These are phyloP conservation scores for Camarhynchus parvulus DNA, from an alignment of 2,113 vertebrate genomes.

Conservation along the genomic window DNA sequence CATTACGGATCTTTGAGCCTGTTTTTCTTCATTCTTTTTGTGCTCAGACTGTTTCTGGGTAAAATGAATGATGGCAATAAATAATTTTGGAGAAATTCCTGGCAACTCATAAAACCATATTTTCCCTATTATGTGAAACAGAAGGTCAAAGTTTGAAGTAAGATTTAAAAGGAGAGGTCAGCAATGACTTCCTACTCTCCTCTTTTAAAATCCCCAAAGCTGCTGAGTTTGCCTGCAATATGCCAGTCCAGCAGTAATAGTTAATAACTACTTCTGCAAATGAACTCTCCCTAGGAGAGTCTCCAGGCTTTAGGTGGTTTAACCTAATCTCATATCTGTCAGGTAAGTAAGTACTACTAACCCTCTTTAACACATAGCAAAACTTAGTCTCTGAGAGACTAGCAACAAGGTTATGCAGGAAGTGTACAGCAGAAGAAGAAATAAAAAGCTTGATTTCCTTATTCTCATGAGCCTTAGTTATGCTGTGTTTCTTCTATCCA, in stretches of 20 bases:
- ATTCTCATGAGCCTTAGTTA: not conserved
- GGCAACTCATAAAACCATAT: constrained; percentile 57
- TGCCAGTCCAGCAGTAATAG: not conserved
- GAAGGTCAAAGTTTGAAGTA: constrained; percentile 22
- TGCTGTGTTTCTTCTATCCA: not conserved
- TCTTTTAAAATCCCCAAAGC: constrained; percentile 43
- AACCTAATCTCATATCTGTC: constrained; percentile 45
- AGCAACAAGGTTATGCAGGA: constrained; percentile 28
- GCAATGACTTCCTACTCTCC: constrained; percentile 25
- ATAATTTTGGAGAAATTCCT: constrained; percentile 50
- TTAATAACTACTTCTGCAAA: constrained; percentile 26
- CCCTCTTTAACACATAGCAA: constrained; percentile 14
- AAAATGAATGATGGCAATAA: constrained; percentile 25
- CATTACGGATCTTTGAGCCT: not conserved
- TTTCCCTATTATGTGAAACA: constrained; percentile 34
- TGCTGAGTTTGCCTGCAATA: not conserved
- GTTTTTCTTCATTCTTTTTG: constrained; percentile 32
- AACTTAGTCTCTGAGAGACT: constrained; percentile 19
- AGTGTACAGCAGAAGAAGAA: not conserved
- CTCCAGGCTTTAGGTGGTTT: constrained; percentile 17
- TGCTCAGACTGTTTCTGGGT: not conserved
- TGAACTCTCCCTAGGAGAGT: not conserved
- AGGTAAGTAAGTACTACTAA: constrained; percentile 18
- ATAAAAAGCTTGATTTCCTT: not conserved
- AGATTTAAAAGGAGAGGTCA: constrained; percentile 52